A percentile compares a stretch with the other conserved stretches of the same genome.
These are phyloP conservation scores for Orientallactaga bullata DNA, from an alignment of 2,113 vertebrate genomes.

Conservation along the genomic window DNA sequence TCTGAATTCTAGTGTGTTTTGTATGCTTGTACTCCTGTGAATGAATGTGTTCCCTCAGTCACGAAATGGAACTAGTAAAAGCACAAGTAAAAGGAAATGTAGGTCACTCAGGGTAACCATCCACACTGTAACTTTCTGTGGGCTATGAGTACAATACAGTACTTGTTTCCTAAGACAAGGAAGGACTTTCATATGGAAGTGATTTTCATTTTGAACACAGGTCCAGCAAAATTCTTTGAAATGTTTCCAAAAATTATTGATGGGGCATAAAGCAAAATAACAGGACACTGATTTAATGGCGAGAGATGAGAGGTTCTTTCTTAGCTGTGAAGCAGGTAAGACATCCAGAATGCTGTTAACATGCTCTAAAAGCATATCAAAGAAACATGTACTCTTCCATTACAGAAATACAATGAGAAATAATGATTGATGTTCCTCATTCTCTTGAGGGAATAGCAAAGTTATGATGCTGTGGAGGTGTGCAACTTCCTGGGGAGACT, in stretches of 20 bases:
- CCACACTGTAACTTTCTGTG: background rate
- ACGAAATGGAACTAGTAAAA: background rate
- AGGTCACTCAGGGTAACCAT: background rate
- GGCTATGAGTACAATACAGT: background rate
- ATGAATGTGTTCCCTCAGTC: background rate
- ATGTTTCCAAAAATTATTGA: background rate
- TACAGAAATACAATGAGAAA: background rate
- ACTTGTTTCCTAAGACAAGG: background rate
- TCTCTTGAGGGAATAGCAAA: background rate
- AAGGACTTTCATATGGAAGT: background rate
- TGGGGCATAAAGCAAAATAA: background rate
- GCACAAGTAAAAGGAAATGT: background rate
- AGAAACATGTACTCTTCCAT: background rate
- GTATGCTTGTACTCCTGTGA: background rate
- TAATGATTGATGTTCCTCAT: background rate
- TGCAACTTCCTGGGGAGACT: no score
- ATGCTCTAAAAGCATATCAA: background rate
- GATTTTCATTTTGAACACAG: background rate
- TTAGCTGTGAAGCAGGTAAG: background rate
- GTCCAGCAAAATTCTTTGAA: background rate
- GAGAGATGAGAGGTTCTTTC: background rate
- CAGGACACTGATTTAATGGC: background rate
- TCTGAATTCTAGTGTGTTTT: background rate
- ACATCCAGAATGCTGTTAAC: background rate
- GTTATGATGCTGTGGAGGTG: background rate